Evolutionary conservation across 1,140 invertebrate genomes (phyloP), one percentile per base, ranked within the genome.

Genomic region (Dryas iulia): DNA sequence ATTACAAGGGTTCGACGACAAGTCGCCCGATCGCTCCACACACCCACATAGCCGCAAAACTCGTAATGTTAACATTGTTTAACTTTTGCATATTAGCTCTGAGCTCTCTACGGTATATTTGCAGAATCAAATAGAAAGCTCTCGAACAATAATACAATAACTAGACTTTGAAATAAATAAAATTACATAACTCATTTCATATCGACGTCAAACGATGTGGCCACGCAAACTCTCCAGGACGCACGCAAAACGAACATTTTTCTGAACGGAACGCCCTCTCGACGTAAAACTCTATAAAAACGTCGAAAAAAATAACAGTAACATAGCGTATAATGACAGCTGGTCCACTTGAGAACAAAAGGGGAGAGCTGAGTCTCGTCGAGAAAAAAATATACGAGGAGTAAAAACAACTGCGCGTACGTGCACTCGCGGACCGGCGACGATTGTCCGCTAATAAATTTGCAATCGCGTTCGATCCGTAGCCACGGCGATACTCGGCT

Each of bases 291-390:
- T 91, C 86, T 90, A 91, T 91, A 86, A 91, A 90, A 91, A 89
- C 87, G 90, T 88, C 89, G 85, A 92, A 91, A 92, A 91, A 89
- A 92, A 91, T 87, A 91, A 92, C 89, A 89, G 90, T 92, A 92
- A 90, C 91, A 92, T 92, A 86, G 89, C 89, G 87, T 87, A 92
- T 92, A 92, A 92, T 92, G 91, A 92, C 91, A 92, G 91, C 91
- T 92, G 91, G 91, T 89, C 89, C 91, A 92, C 91, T 92, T 92
- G 87, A 90, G 87, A 91, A 92, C 90, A 91, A 91, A 91, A 87
- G 88, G 84, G 88, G 87, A 86, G 86, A 87, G 86, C 82, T 76
- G 85, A 88, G 90, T 80, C 84, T 87, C 87, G 86, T 86, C 77
- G 88, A 89, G 87, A 86, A 92, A 91, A 91, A 90, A 90, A 91